Base-by-base conservation (phyloP, 2,888 invertebrate species). In the Lasioglossum malachurum region DNA sequence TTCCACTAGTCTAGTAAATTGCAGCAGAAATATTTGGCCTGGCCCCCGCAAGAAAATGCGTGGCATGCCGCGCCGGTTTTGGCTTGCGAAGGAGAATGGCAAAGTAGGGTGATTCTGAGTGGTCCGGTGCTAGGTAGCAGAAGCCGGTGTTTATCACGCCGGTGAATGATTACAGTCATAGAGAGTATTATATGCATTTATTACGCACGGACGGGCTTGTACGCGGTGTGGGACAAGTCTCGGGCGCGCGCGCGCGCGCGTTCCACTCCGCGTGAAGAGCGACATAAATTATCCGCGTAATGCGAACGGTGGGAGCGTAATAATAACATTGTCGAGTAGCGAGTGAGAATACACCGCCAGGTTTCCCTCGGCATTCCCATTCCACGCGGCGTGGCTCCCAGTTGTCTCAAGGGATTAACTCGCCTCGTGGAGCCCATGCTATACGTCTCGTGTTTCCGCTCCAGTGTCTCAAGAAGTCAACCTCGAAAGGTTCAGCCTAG, bases 391-490 rank as follows among this genome's bases (percentile, higher is more conserved):
- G 86, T 88, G 89, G 91, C 92, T 92, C 89, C 92, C 86, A 85
- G 92, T 92, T 92, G 92, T 92, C 92, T 92, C 92, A 88, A 90
- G 92, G 92, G 92, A 92, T 92, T 92, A 92, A 91, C 92, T 92
- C 90, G 92, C 92, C 90, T 92, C 87, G 91, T 71, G 88, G 91
- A 91, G 86, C 92, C 89, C 92, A 92, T 88, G 92, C 91, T 89
- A 90, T 89, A 91, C 91, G 92, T 92, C 92, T 92, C 90, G 88
- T 89, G 91, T 91, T 92, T 92, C 90, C 89, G 89, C 88, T 87
- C 88, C 89, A 84, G 73, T 91, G 91, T 89, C 92, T 90, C 90
- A 82, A 92, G 91, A 88, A 92, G 92, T 91, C 91, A 90, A 91
- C 90, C 91, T 89, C 89, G 89, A 89, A 91, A 91, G 92, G 90